phyloP scores from a whole-genome alignment of 2,888 invertebrate species.

The Trissolcus brochymenae region DNA sequence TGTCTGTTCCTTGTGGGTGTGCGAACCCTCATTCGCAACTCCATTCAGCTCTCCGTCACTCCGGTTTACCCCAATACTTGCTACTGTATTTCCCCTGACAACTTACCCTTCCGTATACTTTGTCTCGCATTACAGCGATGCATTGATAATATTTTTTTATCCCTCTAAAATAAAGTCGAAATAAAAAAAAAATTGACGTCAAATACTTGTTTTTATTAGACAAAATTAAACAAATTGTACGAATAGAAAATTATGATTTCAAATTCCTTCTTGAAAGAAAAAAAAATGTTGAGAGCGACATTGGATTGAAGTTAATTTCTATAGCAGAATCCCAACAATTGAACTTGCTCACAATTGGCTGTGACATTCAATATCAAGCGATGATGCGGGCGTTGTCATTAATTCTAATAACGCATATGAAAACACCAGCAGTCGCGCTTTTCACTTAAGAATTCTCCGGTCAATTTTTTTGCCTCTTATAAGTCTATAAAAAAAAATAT shows the following conservation, averaged over 20 bases:
- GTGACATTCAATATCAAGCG: constrained; percentile 65
- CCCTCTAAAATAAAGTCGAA: constrained; percentile 15
- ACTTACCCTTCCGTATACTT: constrained; percentile 72
- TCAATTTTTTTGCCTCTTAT: constrained; percentile 27
- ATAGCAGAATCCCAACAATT: constrained; percentile 53
- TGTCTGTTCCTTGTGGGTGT: constrained; percentile 59
- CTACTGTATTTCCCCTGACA: constrained; percentile 73
- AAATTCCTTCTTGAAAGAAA: neutral
- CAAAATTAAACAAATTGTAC: neutral
- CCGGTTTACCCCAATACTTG: constrained; percentile 69
- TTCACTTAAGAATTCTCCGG: constrained; percentile 63
- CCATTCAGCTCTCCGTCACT: constrained; percentile 71
- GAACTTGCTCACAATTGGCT: constrained; percentile 62
- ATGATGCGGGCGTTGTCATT: constrained; percentile 72
- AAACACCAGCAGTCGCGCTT: constrained; percentile 72
- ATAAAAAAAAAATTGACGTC: neutral
- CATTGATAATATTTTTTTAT: constrained; percentile 57
- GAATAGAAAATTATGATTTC: neutral
- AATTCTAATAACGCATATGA: constrained; percentile 74
- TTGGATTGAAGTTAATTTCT: constrained; percentile 50
- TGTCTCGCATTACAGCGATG: constrained; percentile 55
- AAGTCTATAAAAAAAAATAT: too few relatives aligned
- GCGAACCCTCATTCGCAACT: constrained; percentile 69
- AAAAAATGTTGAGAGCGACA: constrained; percentile 57
- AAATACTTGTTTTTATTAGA: neutral